Base-by-base conservation (phyloP, 1,140 invertebrate species). In the Pseudomyrmex cubaensis region DNA sequence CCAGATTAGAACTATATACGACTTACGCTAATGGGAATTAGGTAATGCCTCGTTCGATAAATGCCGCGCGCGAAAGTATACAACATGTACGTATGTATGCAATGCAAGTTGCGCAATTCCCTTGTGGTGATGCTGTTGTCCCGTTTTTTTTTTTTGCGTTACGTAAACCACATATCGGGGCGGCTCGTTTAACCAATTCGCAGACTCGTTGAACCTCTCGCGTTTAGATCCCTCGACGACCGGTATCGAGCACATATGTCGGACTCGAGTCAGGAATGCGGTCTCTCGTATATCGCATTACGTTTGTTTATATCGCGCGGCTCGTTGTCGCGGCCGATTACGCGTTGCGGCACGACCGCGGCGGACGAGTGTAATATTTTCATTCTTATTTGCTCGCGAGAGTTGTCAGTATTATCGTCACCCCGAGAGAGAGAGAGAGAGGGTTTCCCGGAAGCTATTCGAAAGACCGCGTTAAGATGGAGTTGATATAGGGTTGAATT, bases 11-110 rank as follows among this genome's bases (percentile, higher is more conserved):
- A 85, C 56, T 35, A 35, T 35, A 35, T 66, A 72, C 62, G 46
- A 57, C 25, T 62, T 69, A 50, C 52, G 56, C 64, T 85, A 76
- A 87, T 87, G 75, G 63, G 46, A 85, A 82, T 85, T 87, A 72
- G 44, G 48, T 75, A 87, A 88, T 84, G 54, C 59, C 52, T 78
- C 54, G 22, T 54, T 54, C 46, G 69, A 62, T 54, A 59, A 63
- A 48, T 57, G 35, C 50, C 50, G 15, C 7, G 57, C 22, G 50
- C 70, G 64, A 69, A 64, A 35, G 35, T 35, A 20, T 20, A 7
- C 35, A 35, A 35, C 35, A 35, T 35, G 35, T 35, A 7, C 35
- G 35, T 7, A 35, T 85, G 67, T 63, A 46, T 52, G 44, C 17
- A 76, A 54, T 17, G 69, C 35, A 56, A 69, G 63, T 87, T 84